A percentile compares a stretch with the other conserved stretches of the same genome.
phyloP scores from a whole-genome alignment of 2,888 invertebrate genomes.

The Epsilonema sp. region DNA sequence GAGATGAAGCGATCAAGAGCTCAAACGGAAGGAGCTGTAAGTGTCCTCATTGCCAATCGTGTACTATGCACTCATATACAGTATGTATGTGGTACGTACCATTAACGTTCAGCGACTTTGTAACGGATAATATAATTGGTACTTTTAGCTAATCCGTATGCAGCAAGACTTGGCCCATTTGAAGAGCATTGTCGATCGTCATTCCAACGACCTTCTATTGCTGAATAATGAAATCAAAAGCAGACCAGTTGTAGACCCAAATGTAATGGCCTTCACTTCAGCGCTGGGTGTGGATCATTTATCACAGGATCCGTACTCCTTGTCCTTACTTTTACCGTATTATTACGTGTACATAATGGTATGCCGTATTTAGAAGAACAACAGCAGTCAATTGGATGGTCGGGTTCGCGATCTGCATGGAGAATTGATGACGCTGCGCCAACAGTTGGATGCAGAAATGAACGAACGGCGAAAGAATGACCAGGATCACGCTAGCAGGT shows the following conservation, averaged over 20 bases:
- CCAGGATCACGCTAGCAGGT: conserved; percentile 15
- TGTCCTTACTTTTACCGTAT: no score
- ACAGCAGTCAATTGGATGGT: conserved; percentile 18
- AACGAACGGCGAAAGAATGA: conserved; percentile 17
- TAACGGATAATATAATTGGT: not conserved
- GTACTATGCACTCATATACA: no score
- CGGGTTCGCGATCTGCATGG: conserved; percentile 21
- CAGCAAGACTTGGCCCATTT: conserved; percentile 6
- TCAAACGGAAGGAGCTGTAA: not conserved
- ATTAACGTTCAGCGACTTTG: no score
- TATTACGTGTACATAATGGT: no score
- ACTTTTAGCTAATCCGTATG: not conserved
- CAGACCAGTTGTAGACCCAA: conserved; percentile 12
- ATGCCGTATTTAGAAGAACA: no score
- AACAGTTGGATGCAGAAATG: conserved; percentile 16
- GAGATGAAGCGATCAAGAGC: not conserved
- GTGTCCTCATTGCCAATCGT: no score
- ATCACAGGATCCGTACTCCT: no score
- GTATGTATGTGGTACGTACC: no score
- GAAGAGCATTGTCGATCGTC: conserved; percentile 14
- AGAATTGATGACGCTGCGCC: conserved; percentile 18
- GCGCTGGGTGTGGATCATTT: no score
- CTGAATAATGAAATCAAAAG: conserved; percentile 14
- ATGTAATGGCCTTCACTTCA: no score
- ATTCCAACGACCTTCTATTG: conserved; percentile 12